Conservation (phyloP, 1,140 invertebrate genomes). For the Arion vulgaris region DNA sequence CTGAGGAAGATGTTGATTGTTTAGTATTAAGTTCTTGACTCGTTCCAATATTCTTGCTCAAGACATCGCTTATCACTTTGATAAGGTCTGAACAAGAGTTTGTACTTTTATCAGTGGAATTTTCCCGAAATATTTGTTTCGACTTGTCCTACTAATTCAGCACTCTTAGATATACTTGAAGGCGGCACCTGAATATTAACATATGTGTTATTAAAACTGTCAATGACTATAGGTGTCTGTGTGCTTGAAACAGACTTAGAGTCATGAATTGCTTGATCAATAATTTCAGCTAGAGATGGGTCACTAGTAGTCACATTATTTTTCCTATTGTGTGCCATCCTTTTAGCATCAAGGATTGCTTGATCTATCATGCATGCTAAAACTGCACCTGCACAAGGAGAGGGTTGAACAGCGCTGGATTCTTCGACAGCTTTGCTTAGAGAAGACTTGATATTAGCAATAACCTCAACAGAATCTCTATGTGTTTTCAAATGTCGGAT, state of each 20-base stretch:
- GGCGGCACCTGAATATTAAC: background rate
- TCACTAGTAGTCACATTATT: background rate
- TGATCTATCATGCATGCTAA: slow-evolving; percentile 14
- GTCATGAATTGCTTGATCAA: slow-evolving; percentile 14
- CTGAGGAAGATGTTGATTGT: background rate
- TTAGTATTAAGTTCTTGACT: background rate
- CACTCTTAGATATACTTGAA: background rate
- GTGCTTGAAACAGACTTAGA: background rate
- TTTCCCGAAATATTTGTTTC: background rate
- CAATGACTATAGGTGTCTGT: background rate
- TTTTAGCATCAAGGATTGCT: slow-evolving; percentile 12
- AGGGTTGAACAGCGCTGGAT: background rate
- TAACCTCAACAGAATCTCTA: background rate
- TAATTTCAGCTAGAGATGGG: slow-evolving; percentile 5
- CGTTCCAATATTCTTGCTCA: background rate
- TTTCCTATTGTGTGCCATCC: background rate
- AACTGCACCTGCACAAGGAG: background rate
- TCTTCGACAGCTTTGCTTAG: slow-evolving; percentile 10
- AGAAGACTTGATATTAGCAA: background rate
- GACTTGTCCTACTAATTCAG: background rate
- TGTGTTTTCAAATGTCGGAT: slow-evolving; percentile 5
- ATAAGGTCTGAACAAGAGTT: background rate
- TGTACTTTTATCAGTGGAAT: background rate
- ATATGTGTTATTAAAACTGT: background rate
- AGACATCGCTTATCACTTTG: background rate